A percentile compares a stretch with the other conserved stretches of the same genome.
These are phyloP conservation scores for Notarius lentiginosus DNA, from an alignment of 2,113 vertebrate species.

Conservation along the genomic window DNA sequence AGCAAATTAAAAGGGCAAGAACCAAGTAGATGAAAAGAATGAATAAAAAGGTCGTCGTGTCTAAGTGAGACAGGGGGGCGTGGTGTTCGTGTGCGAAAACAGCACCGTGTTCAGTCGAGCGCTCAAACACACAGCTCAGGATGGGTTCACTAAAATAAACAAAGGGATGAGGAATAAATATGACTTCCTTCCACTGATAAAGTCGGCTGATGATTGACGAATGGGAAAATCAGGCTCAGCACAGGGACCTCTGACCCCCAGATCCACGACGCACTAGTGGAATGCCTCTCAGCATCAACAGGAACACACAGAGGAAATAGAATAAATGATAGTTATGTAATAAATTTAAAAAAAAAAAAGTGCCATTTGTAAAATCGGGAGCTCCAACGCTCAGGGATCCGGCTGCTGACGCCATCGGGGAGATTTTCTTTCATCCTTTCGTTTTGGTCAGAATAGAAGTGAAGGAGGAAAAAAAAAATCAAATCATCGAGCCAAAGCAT, in stretches of 20 bases:
- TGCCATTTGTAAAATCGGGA: constrained; percentile 43
- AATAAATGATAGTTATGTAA: constrained; percentile 48
- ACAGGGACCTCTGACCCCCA: background rate
- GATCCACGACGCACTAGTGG: constrained; percentile 62
- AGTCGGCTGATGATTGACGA: constrained; percentile 53
- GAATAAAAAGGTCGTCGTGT: constrained; percentile 57
- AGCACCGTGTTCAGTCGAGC: constrained; percentile 68
- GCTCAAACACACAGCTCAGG: constrained; percentile 63
- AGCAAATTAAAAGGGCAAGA: constrained; percentile 57
- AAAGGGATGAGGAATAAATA: constrained; percentile 76
- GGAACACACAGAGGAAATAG: constrained; percentile 35
- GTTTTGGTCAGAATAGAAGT: constrained; percentile 51
- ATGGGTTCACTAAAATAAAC: constrained; percentile 35
- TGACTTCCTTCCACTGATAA: background rate
- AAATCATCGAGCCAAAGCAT: constrained; percentile 54
- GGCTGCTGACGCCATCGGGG: background rate
- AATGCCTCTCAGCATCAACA: constrained; percentile 63
- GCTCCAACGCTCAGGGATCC: constrained; percentile 13
- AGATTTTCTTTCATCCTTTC: background rate
- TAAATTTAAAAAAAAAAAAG: constrained; percentile 60
- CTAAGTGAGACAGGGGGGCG: constrained; percentile 30
- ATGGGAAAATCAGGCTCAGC: background rate
- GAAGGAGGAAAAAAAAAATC: background rate
- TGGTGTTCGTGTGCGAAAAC: constrained; percentile 62
- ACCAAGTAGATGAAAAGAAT: constrained; percentile 51